Conservation (phyloP, 2,888 invertebrate genomes). For the Dynastes hyllus region DNA sequence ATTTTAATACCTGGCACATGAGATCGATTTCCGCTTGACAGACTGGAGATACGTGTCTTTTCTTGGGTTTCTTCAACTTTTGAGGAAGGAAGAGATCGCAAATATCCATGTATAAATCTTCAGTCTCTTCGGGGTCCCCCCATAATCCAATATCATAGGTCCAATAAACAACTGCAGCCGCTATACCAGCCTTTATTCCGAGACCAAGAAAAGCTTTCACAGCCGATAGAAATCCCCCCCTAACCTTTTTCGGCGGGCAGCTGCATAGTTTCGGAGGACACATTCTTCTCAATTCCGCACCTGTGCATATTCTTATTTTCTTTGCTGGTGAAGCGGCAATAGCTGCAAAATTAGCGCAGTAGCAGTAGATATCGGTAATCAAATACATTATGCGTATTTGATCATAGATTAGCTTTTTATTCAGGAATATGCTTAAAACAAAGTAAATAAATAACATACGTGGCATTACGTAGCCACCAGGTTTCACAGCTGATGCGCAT, state of each 20-base stretch:
- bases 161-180: slow-evolving; percentile 68
- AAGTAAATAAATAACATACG: slow-evolving; percentile 40
- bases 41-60: slow-evolving; percentile 59
- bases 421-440: no score
- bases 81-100: slow-evolving; percentile 18
- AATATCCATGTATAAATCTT: slow-evolving; percentile 66
- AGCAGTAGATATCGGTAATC: no score
- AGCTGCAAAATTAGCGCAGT: slow-evolving; percentile 42
- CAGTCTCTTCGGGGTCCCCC: slow-evolving; percentile 69
- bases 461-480: slow-evolving; percentile 41
- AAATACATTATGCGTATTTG: no score
- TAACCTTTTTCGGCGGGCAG: slow-evolving; percentile 60
- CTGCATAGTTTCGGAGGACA: slow-evolving; percentile 65
- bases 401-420: no score
- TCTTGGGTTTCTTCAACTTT: slow-evolving; percentile 50
- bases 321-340: slow-evolving; percentile 56
- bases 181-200: slow-evolving; percentile 66
- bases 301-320: slow-evolving; percentile 68
- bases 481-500: slow-evolving; percentile 55
- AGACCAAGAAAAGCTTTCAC: slow-evolving; percentile 59
- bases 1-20: slow-evolving; percentile 56
- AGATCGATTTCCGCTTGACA: slow-evolving; percentile 63
- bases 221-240: slow-evolving; percentile 49
- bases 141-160: slow-evolving; percentile 67
- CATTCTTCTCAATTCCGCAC: slow-evolving; percentile 67